A percentile compares a stretch with the other conserved stretches of the same genome.
Evolutionary conservation across 2,113 vertebrate genomes (phyloP).

Genomic region (Sterrhoptilus dennistouni): DNA sequence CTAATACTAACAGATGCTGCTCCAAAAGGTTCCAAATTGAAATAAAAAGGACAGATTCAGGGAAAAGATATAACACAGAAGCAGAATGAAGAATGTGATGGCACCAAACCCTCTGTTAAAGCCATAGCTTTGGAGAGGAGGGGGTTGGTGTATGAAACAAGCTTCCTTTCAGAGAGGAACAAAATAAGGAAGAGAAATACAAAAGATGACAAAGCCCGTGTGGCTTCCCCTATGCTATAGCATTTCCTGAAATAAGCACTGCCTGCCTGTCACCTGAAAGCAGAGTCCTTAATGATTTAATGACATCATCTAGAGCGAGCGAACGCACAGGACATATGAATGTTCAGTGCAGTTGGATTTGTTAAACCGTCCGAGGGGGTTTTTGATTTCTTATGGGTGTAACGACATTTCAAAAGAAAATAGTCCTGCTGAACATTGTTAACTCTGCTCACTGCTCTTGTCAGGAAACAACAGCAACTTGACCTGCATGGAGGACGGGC

Average conservation of each 20-base stretch:
- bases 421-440: neutral
- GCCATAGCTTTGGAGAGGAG: conserved; percentile 6
- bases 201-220: conserved; percentile 44
- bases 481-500: conserved; percentile 91
- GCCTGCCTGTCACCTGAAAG: conserved; percentile 4
- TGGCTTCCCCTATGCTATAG: neutral
- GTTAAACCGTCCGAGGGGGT: neutral
- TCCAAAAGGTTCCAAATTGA: conserved; percentile 38
- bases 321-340: neutral
- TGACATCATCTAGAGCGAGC: neutral
- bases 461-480: conserved; percentile 91
- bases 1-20: conserved; percentile 54
- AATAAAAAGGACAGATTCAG: conserved; percentile 21
- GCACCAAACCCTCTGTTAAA: conserved; percentile 19
- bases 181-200: conserved; percentile 41
- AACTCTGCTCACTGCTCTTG: neutral
- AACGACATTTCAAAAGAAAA: neutral
- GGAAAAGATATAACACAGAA: neutral
- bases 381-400: neutral
- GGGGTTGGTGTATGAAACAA: conserved; percentile 1
- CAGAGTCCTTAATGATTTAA: conserved; percentile 8
- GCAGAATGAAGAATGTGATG: conserved; percentile 17
- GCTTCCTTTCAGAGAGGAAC: conserved; percentile 36
- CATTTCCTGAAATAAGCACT: conserved; percentile 47
- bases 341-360: neutral